These are phyloP conservation scores for Phyto melanocephala DNA, from an alignment of 2,888 invertebrate genomes.

Conservation along the genomic window DNA sequence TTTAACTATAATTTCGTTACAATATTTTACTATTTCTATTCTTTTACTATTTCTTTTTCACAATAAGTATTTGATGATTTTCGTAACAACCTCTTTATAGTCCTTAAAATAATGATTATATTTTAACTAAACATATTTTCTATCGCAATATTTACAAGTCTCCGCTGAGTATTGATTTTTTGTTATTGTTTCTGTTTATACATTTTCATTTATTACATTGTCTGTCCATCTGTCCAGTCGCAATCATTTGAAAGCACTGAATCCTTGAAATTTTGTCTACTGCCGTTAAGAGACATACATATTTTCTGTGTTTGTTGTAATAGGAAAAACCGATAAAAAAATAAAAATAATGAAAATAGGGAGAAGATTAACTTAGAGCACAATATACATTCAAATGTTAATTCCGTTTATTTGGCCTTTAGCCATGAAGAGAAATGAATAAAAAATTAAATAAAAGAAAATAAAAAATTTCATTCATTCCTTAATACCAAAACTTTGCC, in stretches of 20 bases:
- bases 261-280: constrained; percentile 2
- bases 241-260: background rate
- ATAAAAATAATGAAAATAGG: background rate
- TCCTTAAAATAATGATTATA: background rate
- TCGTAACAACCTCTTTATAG: background rate
- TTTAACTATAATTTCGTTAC: no score
- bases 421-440: background rate
- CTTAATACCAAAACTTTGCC: background rate
- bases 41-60: no score
- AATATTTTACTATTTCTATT: no score
- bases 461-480: background rate
- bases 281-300: background rate
- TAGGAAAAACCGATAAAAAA: no score
- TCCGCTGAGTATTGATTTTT: background rate
- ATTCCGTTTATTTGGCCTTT: background rate
- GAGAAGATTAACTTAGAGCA: background rate
- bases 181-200: no score
- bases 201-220: no score
- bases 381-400: background rate
- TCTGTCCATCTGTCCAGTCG: background rate
- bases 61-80: no score
- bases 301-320: background rate
- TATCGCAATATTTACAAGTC: background rate
- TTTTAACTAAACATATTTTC: background rate
- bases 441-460: background rate